Conservation (phyloP, 1,140 invertebrate species). For the Drepana arcuata region DNA sequence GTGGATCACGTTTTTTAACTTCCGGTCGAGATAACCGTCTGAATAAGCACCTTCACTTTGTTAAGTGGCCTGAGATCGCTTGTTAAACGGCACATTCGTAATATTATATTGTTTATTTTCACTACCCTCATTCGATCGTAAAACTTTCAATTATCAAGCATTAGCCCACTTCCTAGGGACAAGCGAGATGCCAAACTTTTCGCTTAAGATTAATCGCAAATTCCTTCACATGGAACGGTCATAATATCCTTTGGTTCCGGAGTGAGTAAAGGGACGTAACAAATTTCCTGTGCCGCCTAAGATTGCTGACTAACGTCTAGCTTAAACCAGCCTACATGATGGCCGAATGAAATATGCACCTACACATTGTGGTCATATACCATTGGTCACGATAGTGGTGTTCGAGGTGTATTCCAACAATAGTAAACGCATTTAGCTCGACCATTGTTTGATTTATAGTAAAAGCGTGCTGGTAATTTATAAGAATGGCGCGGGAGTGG, state of each 20-base stretch:
- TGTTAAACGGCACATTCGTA: conserved; percentile 27
- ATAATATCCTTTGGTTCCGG: conserved; percentile 47
- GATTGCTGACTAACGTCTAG: conserved; percentile 31
- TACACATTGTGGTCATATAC: conserved; percentile 19
- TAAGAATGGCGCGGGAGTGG: conserved; percentile 46
- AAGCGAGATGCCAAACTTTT: conserved; percentile 24
- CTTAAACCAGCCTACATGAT: conserved; percentile 13
- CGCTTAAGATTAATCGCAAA: conserved; percentile 33
- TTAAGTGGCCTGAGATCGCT: conserved; percentile 43
- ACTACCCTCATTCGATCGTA: conserved; percentile 12
- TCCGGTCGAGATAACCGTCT: conserved; percentile 55
- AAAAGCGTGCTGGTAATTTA: conserved; percentile 65
- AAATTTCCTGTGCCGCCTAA: conserved; percentile 31
- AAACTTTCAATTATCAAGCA: conserved; percentile 43
- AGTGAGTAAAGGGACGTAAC: conserved; percentile 33
- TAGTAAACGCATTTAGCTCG: conserved; percentile 64
- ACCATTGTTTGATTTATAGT: conserved; percentile 63
- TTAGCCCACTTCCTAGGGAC: conserved; percentile 41
- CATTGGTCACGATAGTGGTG: conserved; percentile 35
- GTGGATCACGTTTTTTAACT: conserved; percentile 48
- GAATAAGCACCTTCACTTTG: conserved; percentile 47
- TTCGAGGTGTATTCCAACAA: conserved; percentile 59
- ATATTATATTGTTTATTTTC: conserved; percentile 29
- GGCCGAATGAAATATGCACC: conserved; percentile 24
- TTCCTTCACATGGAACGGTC: conserved; percentile 31